phyloP scores from a whole-genome alignment of 2,888 invertebrate species.

The Salpingus planirostris region DNA sequence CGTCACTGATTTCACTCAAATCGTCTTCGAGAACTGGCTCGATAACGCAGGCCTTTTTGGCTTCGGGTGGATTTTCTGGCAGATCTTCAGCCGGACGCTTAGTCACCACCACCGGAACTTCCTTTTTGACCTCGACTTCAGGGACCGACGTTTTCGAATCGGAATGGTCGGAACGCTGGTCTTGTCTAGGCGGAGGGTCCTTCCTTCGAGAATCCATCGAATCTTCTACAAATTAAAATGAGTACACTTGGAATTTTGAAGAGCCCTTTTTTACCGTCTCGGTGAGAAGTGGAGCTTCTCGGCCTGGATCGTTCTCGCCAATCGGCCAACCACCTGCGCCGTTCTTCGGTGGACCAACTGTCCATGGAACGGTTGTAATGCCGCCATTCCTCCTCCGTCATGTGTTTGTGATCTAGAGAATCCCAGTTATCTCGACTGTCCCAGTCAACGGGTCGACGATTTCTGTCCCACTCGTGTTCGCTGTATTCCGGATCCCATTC shows the following conservation, averaged over 20 bases:
- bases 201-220: constrained; percentile 20
- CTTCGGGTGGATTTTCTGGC: constrained; percentile 39
- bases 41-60: constrained; percentile 43
- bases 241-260: constrained; percentile 3
- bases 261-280: constrained; percentile 25
- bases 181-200: too few relatives aligned
- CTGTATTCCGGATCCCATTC: constrained; percentile 37
- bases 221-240: constrained; percentile 17
- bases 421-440: constrained; percentile 39
- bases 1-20: constrained; percentile 82
- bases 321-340: constrained; percentile 37
- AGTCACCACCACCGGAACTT: constrained; percentile 31
- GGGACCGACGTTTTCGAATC: constrained; percentile 11
- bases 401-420: constrained; percentile 31
- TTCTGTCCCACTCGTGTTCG: constrained; percentile 43
- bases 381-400: constrained; percentile 38
- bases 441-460: constrained; percentile 48
- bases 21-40: constrained; percentile 53
- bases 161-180: too few relatives aligned
- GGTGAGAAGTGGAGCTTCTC: constrained; percentile 39
- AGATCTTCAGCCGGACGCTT: constrained; percentile 34
- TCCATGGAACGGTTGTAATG: constrained; percentile 34
- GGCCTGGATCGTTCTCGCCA: constrained; percentile 40
- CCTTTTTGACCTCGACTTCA: constrained; percentile 31
- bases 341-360: constrained; percentile 45